Base-by-base conservation (phyloP, 2,113 vertebrate genomes). In the Chionis minor region DNA sequence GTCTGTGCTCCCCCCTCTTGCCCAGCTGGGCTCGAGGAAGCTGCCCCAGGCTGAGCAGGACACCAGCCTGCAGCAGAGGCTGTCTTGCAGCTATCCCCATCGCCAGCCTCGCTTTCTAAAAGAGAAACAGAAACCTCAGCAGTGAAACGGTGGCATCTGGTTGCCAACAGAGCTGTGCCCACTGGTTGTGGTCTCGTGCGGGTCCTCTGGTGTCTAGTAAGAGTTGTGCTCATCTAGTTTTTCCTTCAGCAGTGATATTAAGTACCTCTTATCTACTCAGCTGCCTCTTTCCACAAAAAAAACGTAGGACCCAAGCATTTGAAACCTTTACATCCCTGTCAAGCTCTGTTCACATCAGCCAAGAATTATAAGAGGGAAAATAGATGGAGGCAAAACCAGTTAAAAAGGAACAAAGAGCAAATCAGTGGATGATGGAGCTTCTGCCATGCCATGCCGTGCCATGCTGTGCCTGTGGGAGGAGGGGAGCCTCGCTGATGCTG, bases 391-490 rank as follows among this genome's bases (percentile, higher is more conserved):
- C 83, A 86, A 82, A 73, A 56, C 8, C 51, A 79, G 54, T 32
- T 35, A 20, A 85, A 82, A 88, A 72, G 22, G 54, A 82, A 55
- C 44, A 44, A 47, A 49, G 38, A 67, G 69, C 17, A 63, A 30
- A 51, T 9, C 21, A 24, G 30, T 63, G 71, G 67, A 30, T 12
- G 20, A 32, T 30, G 42, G 69, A 71, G 33, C 13, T 51, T 78
- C 38, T 81, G 71, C n/a, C 22, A 5, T 45, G 30, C 38, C 6
- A 2, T 58, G 6, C 59, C 0, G 3, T 84, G 65, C 66, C 0
- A 0, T 67, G 66, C 44, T 2, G 1, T 55, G 19, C 42, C 69
- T 61, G 84, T 40, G 72, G 62, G 49, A 63, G 70, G 58, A 88
- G 52, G 69, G 40, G 21, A 61, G 55, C 35, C 54, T 87, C 0